phyloP scores from a whole-genome alignment of 2,797 vertebrate genomes.

The Linurgus olivaceus region DNA sequence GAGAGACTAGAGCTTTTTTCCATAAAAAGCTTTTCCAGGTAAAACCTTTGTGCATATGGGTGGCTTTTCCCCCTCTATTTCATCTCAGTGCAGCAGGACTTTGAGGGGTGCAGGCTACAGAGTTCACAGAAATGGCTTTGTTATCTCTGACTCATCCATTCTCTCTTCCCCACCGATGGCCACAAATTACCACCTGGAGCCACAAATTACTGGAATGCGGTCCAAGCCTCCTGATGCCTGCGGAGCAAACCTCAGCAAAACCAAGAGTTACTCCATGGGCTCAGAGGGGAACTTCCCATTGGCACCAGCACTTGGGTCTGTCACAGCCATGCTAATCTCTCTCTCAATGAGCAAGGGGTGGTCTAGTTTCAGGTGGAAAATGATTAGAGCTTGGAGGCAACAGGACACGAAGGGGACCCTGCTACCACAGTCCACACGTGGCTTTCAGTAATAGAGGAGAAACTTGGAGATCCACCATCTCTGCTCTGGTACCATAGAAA shows the following conservation, averaged over 20 bases:
- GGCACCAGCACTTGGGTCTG: slow-evolving; percentile 5
- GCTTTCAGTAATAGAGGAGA: slow-evolving; percentile 34
- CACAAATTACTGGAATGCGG: neutral
- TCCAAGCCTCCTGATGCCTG: neutral
- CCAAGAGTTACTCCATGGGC: neutral
- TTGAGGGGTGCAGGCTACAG: neutral
- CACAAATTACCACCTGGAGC: neutral
- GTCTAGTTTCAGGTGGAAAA: neutral
- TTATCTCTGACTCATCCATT: neutral
- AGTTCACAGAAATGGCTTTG: neutral
- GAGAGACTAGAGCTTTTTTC: neutral
- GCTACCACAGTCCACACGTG: neutral
- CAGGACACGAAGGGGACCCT: slow-evolving; percentile 49
- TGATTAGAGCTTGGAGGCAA: slow-evolving; percentile 13
- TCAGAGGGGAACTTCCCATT: neutral
- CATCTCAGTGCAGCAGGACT: neutral
- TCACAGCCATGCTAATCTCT: neutral
- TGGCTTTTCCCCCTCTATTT: neutral
- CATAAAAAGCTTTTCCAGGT: neutral
- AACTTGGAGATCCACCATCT: slow-evolving; percentile 5
- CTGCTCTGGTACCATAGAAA: neutral
- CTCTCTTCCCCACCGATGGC: neutral
- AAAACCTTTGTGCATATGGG: neutral
- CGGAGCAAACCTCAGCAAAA: neutral
- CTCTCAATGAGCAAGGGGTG: neutral